Conservation (phyloP, 1,140 invertebrate species). For the Andrena cerasifolii region DNA sequence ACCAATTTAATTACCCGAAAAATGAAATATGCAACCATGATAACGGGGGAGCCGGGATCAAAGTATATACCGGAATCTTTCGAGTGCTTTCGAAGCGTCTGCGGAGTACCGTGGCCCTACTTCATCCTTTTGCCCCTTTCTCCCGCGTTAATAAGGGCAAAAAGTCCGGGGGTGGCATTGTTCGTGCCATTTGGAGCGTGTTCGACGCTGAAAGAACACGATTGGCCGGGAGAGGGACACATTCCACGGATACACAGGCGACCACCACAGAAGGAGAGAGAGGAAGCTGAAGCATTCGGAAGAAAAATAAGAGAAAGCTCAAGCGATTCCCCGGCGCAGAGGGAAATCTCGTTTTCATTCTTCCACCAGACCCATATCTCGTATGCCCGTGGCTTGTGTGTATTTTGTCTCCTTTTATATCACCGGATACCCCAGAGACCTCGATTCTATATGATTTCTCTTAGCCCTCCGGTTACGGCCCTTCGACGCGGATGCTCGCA, state of each 20-base stretch:
- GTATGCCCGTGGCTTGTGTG: conserved; percentile 58
- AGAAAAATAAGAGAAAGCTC: conserved; percentile 57
- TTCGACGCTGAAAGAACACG: conserved; percentile 42
- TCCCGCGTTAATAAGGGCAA: conserved; percentile 44
- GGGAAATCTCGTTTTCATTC: conserved; percentile 72
- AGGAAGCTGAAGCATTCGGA: conserved; percentile 43
- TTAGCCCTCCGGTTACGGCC: conserved; percentile 51
- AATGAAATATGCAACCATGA: conserved; percentile 32
- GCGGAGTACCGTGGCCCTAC: neutral
- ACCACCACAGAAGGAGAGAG: neutral
- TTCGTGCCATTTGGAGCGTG: conserved; percentile 48
- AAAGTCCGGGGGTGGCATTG: conserved; percentile 38
- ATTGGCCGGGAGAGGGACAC: conserved; percentile 33
- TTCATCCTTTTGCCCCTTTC: neutral
- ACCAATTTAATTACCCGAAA: conserved; percentile 34
- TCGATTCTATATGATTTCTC: conserved; percentile 70
- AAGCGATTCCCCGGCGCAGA: conserved; percentile 54
- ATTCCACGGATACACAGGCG: neutral
- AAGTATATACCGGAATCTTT: neutral
- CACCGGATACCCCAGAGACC: conserved; percentile 67
- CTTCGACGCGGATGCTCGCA: conserved; percentile 46
- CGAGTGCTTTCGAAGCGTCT: conserved; percentile 1
- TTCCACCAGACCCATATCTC: conserved; percentile 58
- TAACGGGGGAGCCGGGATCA: neutral
- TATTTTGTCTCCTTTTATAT: conserved; percentile 75